phyloP scores from a whole-genome alignment of 2,888 invertebrate species.

The Hirtodrosophila duncani region DNA sequence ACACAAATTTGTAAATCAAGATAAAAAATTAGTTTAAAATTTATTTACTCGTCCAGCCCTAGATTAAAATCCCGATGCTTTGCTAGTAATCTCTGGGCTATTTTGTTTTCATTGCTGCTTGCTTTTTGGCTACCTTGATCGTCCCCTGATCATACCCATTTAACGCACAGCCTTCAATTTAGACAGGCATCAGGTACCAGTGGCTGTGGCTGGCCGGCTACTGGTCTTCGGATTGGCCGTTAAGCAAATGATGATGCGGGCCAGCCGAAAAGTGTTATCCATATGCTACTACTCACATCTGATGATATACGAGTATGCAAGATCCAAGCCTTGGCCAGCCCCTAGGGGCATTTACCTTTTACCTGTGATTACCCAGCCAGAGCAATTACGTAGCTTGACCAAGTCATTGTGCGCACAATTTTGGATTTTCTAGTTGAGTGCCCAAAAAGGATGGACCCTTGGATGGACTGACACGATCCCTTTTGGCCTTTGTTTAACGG shows the following conservation, averaged over 20 bases:
- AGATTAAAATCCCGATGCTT: conserved; percentile 9
- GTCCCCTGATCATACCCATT: too few relatives aligned
- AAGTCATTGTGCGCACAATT: conserved; percentile 55
- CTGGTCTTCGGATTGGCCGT: conserved; percentile 47
- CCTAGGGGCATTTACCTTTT: conserved; percentile 57
- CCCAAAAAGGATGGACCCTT: conserved; percentile 34
- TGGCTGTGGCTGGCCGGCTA: conserved; percentile 45
- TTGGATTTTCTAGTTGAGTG: conserved; percentile 59
- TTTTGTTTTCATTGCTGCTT: conserved; percentile 34
- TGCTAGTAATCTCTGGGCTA: conserved; percentile 30
- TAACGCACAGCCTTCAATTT: too few relatives aligned
- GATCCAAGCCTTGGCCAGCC: too few relatives aligned
- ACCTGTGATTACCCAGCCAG: conserved; percentile 48
- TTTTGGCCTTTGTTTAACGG: conserved; percentile 33
- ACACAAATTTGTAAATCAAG: conserved; percentile 8
- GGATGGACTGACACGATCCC: conserved; percentile 54
- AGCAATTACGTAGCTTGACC: conserved; percentile 51
- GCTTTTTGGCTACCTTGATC: too few relatives aligned
- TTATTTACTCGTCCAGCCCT: conserved; percentile 9
- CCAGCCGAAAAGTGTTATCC: conserved; percentile 46
- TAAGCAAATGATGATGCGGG: conserved; percentile 33
- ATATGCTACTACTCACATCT: too few relatives aligned
- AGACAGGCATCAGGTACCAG: too few relatives aligned
- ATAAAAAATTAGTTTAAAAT: conserved; percentile 17
- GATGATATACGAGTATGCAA: too few relatives aligned